These are phyloP conservation scores for Eurytemora carolleeae DNA, from an alignment of 1,140 invertebrate genomes.

Conservation along the genomic window DNA sequence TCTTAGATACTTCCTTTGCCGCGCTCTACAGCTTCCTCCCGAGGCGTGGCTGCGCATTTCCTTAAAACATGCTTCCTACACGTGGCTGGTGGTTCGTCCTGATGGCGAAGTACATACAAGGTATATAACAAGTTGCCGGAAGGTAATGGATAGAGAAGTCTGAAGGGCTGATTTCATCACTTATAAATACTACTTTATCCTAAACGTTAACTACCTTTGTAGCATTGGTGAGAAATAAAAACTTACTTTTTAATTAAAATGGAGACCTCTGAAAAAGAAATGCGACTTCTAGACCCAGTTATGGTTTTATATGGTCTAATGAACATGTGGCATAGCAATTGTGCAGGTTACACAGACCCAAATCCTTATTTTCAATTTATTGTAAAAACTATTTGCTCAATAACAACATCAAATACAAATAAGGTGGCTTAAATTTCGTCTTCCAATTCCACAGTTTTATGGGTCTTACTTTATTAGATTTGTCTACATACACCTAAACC, in stretches of 20 bases:
- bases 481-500: neutral
- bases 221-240: neutral
- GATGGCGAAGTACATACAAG: neutral
- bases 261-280: neutral
- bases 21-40: conserved; percentile 81
- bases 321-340: no score
- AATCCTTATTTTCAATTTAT: neutral
- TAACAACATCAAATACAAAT: neutral
- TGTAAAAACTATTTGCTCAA: neutral
- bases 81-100: conserved; percentile 24
- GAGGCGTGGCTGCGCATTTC: conserved; percentile 87
- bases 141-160: neutral
- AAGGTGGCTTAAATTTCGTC: neutral
- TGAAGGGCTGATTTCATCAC: neutral
- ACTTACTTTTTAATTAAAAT: neutral
- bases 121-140: neutral
- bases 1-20: conserved; percentile 82
- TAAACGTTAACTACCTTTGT: neutral
- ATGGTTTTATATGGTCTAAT: no score
- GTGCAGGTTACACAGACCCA: no score
- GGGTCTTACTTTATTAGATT: neutral
- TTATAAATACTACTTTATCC: neutral
- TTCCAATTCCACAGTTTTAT: neutral
- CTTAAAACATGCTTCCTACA: conserved; percentile 78
- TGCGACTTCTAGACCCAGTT: no score